Percentiles rank a stretch among this genome's conserved stretches.
These are phyloP conservation scores for Fregetta grallaria DNA, from an alignment of 2,113 vertebrate species.

Conservation along the genomic window DNA sequence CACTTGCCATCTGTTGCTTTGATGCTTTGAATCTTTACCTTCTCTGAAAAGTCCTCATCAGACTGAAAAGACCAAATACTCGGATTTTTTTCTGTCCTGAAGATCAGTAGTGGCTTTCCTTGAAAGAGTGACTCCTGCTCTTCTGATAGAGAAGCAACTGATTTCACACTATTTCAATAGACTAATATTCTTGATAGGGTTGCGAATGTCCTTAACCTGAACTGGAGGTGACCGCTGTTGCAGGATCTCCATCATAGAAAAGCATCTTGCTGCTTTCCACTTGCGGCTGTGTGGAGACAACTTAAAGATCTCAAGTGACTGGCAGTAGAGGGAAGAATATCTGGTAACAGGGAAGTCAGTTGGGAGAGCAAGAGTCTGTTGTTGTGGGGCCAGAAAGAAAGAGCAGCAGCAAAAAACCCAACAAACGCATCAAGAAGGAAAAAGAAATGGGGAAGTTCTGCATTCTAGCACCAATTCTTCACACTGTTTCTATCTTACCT, in stretches of 20 bases:
- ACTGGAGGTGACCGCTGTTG: not conserved
- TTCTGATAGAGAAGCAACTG: not conserved
- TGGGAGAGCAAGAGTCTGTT: not conserved
- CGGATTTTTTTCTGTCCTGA: not conserved
- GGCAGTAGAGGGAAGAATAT: not conserved
- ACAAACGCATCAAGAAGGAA: not conserved
- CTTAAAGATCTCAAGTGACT: not conserved
- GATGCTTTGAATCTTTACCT: not conserved
- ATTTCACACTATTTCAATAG: not conserved
- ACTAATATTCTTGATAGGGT: not conserved
- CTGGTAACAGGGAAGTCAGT: not conserved
- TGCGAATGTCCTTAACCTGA: not conserved
- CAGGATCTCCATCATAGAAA: not conserved
- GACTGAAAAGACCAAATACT: not conserved
- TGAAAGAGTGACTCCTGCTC: not conserved
- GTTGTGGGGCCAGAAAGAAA: not conserved
- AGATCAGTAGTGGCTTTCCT: not conserved
- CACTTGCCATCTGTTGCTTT: not conserved
- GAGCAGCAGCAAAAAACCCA: not conserved
- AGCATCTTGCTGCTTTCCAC: not conserved
- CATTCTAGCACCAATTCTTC: not conserved
- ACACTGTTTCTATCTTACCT: not conserved
- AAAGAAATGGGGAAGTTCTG: not conserved
- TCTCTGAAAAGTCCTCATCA: not conserved
- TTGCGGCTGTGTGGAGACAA: not conserved